Evolutionary conservation across 1,140 invertebrate genomes (phyloP).

Genomic region (Euwallacea fornicatus): DNA sequence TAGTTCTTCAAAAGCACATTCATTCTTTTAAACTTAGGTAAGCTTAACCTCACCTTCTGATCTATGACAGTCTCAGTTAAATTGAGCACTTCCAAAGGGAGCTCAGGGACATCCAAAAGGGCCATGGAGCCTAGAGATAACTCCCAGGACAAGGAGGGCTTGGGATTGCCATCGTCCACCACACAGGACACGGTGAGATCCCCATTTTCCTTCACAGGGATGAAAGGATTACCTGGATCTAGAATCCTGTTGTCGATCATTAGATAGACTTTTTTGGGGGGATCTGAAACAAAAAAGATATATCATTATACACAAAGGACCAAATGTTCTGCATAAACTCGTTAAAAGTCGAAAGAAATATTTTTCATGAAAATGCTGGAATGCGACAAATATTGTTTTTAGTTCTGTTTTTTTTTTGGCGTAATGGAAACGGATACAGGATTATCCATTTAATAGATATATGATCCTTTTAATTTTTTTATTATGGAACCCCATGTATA

Average conservation of each 20-base stretch:
- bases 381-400: no score
- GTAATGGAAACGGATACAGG: no score
- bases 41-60: constrained; percentile 50
- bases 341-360: no score
- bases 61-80: constrained; percentile 51
- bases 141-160: constrained; percentile 72
- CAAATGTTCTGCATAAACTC: no score
- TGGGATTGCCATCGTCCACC: constrained; percentile 79
- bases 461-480: no score
- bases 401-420: no score
- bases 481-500: no score
- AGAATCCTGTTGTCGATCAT: constrained; percentile 77
- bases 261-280: constrained; percentile 75
- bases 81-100: constrained; percentile 53
- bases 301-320: no score
- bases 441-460: no score
- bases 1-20: no score
- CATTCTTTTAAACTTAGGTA: background rate
- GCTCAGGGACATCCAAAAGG: constrained; percentile 59
- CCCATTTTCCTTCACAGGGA: constrained; percentile 78
- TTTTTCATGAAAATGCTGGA: no score
- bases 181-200: constrained; percentile 79
- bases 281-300: constrained; percentile 60
- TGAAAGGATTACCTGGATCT: constrained; percentile 80
- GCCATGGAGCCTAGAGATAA: constrained; percentile 62